phyloP scores from a whole-genome alignment of 2,888 invertebrate species.

The Cecidostiba fungosa region DNA sequence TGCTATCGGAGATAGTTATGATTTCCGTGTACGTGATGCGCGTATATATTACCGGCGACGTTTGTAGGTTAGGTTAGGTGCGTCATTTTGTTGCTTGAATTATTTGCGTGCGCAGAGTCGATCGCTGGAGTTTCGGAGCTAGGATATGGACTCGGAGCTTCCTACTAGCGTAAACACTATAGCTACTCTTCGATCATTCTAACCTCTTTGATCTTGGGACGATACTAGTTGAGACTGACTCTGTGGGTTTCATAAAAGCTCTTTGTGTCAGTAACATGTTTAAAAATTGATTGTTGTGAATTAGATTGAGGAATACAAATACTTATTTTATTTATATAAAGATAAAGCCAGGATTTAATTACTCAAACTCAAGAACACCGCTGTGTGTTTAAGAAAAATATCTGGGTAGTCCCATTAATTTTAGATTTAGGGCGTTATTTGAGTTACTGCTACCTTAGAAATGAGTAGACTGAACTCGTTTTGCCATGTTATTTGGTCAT shows the following conservation, averaged over 20 bases:
- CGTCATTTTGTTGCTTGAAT: background rate
- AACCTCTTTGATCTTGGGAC: background rate
- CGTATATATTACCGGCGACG: background rate
- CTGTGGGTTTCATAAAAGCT: background rate
- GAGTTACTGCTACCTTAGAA: too few relatives aligned
- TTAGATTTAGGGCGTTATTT: too few relatives aligned
- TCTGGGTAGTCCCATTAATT: too few relatives aligned
- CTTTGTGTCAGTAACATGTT: too few relatives aligned
- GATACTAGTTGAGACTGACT: background rate
- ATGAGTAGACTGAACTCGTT: too few relatives aligned
- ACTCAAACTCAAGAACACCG: too few relatives aligned
- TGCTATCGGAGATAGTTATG: background rate
- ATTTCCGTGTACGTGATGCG: background rate
- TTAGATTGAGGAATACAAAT: too few relatives aligned
- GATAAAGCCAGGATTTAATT: too few relatives aligned
- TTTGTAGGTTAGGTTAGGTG: conserved; percentile 18
- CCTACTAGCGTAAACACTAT: background rate
- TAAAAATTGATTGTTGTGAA: too few relatives aligned
- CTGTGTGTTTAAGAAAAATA: too few relatives aligned
- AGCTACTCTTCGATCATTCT: background rate
- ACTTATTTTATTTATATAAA: too few relatives aligned
- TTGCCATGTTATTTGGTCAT: too few relatives aligned
- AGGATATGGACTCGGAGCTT: background rate
- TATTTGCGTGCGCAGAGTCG: background rate
- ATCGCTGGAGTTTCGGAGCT: background rate